These are phyloP conservation scores for Ibidorhyncha struthersii DNA, from an alignment of 2,113 vertebrate genomes.

Conservation along the genomic window DNA sequence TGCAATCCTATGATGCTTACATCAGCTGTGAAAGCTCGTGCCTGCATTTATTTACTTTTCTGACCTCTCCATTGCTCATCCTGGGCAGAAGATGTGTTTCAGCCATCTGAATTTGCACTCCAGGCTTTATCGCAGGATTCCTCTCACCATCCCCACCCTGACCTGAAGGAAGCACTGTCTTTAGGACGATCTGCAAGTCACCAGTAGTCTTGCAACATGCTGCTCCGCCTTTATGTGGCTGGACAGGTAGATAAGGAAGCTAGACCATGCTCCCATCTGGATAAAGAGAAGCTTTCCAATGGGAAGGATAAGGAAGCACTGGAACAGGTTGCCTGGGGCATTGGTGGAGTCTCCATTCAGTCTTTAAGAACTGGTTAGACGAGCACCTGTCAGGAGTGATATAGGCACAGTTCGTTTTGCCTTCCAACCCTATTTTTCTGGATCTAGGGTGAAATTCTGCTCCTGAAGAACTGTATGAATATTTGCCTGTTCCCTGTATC, in stretches of 20 bases:
- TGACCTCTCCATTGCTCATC: not conserved
- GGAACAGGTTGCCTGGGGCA: not conserved
- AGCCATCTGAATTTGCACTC: not conserved
- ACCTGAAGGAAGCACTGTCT: not conserved
- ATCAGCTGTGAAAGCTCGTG: not conserved
- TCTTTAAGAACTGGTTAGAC: constrained; percentile 3
- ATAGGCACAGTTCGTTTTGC: not conserved
- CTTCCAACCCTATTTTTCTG: constrained; percentile 28
- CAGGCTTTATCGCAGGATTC: not conserved
- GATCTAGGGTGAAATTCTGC: not conserved
- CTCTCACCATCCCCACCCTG: not conserved
- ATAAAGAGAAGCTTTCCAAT: not conserved
- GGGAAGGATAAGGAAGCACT: not conserved
- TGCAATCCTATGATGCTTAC: not conserved
- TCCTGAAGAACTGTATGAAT: not conserved
- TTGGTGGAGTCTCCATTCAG: not conserved
- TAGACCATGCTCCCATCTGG: not conserved
- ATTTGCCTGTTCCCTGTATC: not conserved
- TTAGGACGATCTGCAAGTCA: not conserved
- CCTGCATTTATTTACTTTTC: not conserved
- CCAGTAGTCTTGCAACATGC: not conserved
- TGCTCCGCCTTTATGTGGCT: not conserved
- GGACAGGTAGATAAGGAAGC: not conserved
- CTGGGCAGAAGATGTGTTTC: not conserved
- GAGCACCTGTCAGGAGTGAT: not conserved